Evolutionary conservation across 1,140 invertebrate genomes (phyloP).

Genomic region (Lepidurus couesii): DNA sequence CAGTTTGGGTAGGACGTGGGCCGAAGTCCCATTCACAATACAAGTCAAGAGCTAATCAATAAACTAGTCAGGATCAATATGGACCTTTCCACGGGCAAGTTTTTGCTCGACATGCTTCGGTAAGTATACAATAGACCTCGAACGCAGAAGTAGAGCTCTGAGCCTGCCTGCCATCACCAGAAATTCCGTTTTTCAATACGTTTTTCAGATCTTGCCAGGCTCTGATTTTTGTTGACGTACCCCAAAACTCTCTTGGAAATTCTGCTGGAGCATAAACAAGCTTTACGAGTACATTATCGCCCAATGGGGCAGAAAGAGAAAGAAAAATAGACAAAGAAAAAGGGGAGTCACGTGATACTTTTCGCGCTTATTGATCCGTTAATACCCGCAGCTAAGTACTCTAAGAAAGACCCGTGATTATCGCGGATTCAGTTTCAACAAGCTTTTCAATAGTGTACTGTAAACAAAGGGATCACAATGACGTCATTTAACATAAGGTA

Average conservation of each 20-base stretch:
- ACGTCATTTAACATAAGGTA: too few species aligned
- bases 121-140: not conserved
- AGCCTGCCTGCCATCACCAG: too few species aligned
- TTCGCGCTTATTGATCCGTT: slow-evolving; percentile 21
- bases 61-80: not conserved
- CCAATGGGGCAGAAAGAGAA: not conserved
- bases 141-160: not conserved
- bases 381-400: not conserved
- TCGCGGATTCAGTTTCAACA: not conserved
- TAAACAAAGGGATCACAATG: too few species aligned
- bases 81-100: not conserved
- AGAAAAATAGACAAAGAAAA: not conserved
- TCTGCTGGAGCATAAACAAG: not conserved
- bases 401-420: not conserved
- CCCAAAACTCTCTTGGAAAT: not conserved
- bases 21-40: not conserved
- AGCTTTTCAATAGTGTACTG: not conserved
- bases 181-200: not conserved
- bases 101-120: not conserved
- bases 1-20: not conserved
- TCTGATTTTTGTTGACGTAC: not conserved
- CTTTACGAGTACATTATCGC: slow-evolving; percentile 25
- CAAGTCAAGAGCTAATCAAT: not conserved
- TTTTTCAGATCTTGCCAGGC: not conserved
- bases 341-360: slow-evolving; percentile 6